Evolutionary conservation across 2,888 invertebrate species (phyloP).

Genomic region (Halictus quadricinctus): DNA sequence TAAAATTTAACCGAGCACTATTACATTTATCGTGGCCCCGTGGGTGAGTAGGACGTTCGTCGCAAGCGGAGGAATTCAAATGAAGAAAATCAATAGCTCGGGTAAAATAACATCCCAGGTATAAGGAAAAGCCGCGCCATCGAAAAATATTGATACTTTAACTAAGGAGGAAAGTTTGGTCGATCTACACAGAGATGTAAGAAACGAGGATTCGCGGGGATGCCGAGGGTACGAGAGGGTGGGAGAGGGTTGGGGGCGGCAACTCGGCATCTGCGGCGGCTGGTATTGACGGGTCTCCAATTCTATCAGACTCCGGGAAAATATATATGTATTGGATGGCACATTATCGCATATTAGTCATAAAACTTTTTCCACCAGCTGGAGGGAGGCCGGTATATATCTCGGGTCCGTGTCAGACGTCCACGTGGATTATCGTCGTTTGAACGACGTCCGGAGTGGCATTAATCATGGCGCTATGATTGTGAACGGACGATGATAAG

Average conservation of each 20-base stretch:
- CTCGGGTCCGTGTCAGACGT: conserved; percentile 68
- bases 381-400: conserved; percentile 66
- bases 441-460: conserved; percentile 22
- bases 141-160: conserved; percentile 80
- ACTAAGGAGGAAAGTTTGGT: conserved; percentile 79
- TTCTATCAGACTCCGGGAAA: conserved; percentile 72
- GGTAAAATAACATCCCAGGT: conserved; percentile 73
- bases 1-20: not conserved
- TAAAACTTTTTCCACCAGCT: conserved; percentile 72
- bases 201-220: conserved; percentile 29
- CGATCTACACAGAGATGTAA: conserved; percentile 40
- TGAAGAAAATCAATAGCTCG: conserved; percentile 73
- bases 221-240: conserved; percentile 5
- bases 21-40: conserved; percentile 15
- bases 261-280: conserved; percentile 72
- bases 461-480: conserved; percentile 53
- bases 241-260: conserved; percentile 38
- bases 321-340: conserved; percentile 75
- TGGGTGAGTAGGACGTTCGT: not conserved
- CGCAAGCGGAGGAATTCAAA: conserved; percentile 42
- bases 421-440: conserved; percentile 67
- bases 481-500: not conserved
- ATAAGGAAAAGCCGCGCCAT: conserved; percentile 72
- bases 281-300: conserved; percentile 78
- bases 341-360: conserved; percentile 78